Conservation (phyloP, 2,113 vertebrate genomes). For the Octodon degus region DNA sequence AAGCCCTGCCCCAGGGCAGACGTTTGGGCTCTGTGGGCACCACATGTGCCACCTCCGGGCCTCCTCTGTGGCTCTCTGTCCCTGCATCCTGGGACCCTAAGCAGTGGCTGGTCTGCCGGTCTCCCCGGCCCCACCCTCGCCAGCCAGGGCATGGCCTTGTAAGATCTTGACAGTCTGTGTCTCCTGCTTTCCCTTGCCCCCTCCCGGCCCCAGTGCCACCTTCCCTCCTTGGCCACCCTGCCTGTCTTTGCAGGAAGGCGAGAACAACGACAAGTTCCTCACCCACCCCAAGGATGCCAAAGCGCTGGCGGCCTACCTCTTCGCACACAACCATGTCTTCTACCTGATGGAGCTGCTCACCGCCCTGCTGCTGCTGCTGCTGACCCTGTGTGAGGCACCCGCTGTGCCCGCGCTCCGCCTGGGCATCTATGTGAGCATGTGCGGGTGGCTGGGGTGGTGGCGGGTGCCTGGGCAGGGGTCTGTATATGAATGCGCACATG, state of each 20-base stretch:
- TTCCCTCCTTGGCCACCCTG: background rate
- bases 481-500: background rate
- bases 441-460: background rate
- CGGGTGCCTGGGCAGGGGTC: background rate
- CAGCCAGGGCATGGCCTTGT: background rate
- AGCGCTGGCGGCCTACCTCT: conserved; percentile 96
- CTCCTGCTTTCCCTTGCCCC: background rate
- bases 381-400: conserved; percentile 96
- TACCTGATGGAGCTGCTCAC: conserved; percentile 98
- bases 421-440: conserved; percentile 93
- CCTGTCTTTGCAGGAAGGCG: conserved; percentile 91
- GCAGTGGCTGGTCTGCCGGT: background rate
- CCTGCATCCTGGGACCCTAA: background rate
- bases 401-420: conserved; percentile 95
- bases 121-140: background rate
- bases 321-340: conserved; percentile 97
- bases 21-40: background rate
- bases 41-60: background rate
- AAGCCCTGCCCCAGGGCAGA: background rate
- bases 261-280: conserved; percentile 99
- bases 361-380: conserved; percentile 93
- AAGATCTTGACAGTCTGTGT: background rate
- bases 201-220: background rate
- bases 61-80: background rate
- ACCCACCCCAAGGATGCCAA: conserved; percentile 95